Conservation (phyloP, 1,140 invertebrate genomes). For the Onthophagus taurus region DNA sequence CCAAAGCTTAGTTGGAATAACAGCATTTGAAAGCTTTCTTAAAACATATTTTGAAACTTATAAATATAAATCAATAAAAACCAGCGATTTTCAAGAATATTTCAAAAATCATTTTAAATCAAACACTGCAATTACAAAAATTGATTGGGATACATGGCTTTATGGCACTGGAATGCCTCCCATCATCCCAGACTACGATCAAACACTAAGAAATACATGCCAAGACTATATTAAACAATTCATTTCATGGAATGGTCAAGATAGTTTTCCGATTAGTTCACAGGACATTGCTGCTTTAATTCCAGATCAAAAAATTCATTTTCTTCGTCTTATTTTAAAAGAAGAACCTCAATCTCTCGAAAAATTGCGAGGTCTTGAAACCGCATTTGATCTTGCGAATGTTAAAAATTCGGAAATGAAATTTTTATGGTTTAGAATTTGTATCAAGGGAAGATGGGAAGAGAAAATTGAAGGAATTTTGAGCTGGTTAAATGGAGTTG, state of each 20-base stretch:
- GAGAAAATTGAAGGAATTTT: conserved; percentile 55
- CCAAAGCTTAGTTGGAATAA: not conserved
- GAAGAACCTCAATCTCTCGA: conserved; percentile 42
- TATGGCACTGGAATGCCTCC: conserved; percentile 73
- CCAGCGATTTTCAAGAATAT: conserved; percentile 66
- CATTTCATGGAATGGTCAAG: conserved; percentile 41
- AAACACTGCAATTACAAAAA: conserved; percentile 38
- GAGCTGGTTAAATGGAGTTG: conserved; percentile 70
- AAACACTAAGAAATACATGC: conserved; percentile 55
- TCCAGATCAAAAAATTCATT: conserved; percentile 60
- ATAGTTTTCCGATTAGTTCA: conserved; percentile 37
- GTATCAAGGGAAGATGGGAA: conserved; percentile 61
- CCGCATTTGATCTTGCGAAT: conserved; percentile 56
- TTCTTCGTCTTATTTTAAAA: conserved; percentile 61
- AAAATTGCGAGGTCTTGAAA: conserved; percentile 55
- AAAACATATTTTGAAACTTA: conserved; percentile 69
- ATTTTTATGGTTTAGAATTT: conserved; percentile 69
- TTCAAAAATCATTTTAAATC: conserved; percentile 67
- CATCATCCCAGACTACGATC: conserved; percentile 69
- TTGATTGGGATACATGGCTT: conserved; percentile 83
- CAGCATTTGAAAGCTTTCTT: conserved; percentile 73
- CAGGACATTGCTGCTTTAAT: conserved; percentile 49
- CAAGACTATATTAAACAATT: conserved; percentile 47
- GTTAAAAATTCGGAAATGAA: conserved; percentile 74
- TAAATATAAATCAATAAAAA: conserved; percentile 70